Evolutionary conservation across 30 jellyfish, hydroid and myxozoan genomes (phyloP).

Genomic region (Clytia hemisphaerica): DNA sequence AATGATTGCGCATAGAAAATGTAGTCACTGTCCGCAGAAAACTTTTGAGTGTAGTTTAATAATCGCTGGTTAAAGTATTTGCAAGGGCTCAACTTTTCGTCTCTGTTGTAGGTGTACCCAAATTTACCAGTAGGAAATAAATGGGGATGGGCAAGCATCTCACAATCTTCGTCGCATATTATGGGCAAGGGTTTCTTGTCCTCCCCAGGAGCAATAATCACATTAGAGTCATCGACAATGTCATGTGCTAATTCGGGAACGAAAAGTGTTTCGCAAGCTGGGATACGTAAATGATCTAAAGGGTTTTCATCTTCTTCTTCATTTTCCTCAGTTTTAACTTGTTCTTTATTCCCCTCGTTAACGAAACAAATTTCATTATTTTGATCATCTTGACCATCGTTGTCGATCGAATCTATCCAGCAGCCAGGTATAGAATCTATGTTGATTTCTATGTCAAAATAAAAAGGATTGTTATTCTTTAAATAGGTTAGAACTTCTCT

Average conservation of each 20-base stretch:
- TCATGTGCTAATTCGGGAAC: not conserved
- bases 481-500: not conserved
- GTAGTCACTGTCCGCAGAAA: slow-evolving; percentile 20
- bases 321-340: not conserved
- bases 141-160: slow-evolving; percentile 22
- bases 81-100: slow-evolving; percentile 9
- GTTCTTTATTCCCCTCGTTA: not conserved
- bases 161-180: slow-evolving; percentile 15
- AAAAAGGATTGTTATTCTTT: not conserved
- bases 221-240: not conserved
- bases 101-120: slow-evolving; percentile 15
- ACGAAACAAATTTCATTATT: not conserved
- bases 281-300: not conserved
- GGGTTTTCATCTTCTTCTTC: slow-evolving; percentile 26
- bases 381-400: not conserved
- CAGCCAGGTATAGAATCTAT: not conserved
- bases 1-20: slow-evolving; percentile 25
- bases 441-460: not conserved
- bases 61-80: slow-evolving; percentile 26
- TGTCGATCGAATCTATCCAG: slow-evolving; percentile 3
- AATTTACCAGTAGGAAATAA: slow-evolving; percentile 13
- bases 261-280: slow-evolving; percentile 5
- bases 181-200: slow-evolving; percentile 3
- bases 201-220: slow-evolving; percentile 23
- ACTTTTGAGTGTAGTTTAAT: slow-evolving; percentile 17